These are phyloP conservation scores for Andrena hattorfiana DNA, from an alignment of 2,888 invertebrate genomes.

Conservation along the genomic window DNA sequence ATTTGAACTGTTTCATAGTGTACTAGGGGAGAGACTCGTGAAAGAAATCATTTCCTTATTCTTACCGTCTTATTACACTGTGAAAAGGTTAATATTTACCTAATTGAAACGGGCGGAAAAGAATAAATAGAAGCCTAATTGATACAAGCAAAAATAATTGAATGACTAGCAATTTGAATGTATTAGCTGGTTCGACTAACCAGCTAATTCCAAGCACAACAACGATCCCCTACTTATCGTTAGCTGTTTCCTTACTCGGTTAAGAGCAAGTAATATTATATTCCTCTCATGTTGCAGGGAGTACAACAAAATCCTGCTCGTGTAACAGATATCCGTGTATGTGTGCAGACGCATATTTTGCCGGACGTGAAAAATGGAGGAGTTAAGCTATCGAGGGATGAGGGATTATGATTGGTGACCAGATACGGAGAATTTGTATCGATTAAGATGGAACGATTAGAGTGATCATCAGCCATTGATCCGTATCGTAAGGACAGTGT, in stretches of 20 bases:
- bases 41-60: too few species aligned
- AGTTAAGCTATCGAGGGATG: slow-evolving; percentile 4
- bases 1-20: too few species aligned
- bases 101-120: slow-evolving; percentile 17
- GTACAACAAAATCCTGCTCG: slow-evolving; percentile 25
- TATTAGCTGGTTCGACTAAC: slow-evolving; percentile 40
- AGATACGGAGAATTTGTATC: slow-evolving; percentile 59
- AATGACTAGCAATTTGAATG: slow-evolving; percentile 25
- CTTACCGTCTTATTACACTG: too few species aligned
- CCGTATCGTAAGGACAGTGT: slow-evolving; percentile 46
- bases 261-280: slow-evolving; percentile 30
- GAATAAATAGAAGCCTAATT: background rate
- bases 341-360: background rate
- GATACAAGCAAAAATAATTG: slow-evolving; percentile 27
- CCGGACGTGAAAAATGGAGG: background rate
- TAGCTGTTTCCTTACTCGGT: slow-evolving; percentile 20
- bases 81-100: background rate
- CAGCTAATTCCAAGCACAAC: slow-evolving; percentile 33
- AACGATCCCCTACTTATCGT: slow-evolving; percentile 11
- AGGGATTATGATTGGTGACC: slow-evolving; percentile 38
- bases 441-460: slow-evolving; percentile 66
- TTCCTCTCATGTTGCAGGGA: slow-evolving; percentile 21
- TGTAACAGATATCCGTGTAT: background rate
- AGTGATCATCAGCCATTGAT: slow-evolving; percentile 58
- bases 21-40: too few species aligned